phyloP scores from a whole-genome alignment of 1,140 invertebrate species.

The Battus philenor region DNA sequence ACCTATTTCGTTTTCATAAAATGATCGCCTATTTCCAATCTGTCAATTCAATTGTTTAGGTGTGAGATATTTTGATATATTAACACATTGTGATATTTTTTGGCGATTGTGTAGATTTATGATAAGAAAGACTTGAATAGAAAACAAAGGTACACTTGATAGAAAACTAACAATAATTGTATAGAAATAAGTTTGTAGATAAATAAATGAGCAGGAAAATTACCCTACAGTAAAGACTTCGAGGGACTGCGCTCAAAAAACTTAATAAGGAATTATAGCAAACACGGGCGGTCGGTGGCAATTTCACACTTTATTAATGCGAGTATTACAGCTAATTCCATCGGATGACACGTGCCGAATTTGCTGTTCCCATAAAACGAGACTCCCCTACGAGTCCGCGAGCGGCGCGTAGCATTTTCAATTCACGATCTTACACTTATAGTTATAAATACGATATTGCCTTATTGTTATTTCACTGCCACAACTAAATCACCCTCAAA shows the following conservation, averaged over 20 bases:
- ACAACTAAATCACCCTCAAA: conserved; percentile 9
- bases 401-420: conserved; percentile 4
- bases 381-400: conserved; percentile 18
- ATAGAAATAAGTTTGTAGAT: no score
- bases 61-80: no score
- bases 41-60: no score
- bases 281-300: conserved; percentile 60
- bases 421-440: conserved; percentile 28
- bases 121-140: no score
- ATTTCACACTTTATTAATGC: conserved; percentile 76
- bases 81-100: no score
- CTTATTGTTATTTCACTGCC: background rate
- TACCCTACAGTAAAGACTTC: conserved; percentile 6
- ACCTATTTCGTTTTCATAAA: no score
- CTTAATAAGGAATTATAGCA: conserved; percentile 69
- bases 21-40: no score
- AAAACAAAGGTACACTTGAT: no score
- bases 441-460: conserved; percentile 25
- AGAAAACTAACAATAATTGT: no score
- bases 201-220: conserved; percentile 7
- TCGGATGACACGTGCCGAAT: conserved; percentile 69
- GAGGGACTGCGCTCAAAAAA: conserved; percentile 38
- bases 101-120: no score
- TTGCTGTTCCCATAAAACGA: conserved; percentile 66
- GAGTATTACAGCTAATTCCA: conserved; percentile 73